Evolutionary conservation across 2,888 invertebrate genomes (phyloP).

Genomic region (Ischnura elegans): DNA sequence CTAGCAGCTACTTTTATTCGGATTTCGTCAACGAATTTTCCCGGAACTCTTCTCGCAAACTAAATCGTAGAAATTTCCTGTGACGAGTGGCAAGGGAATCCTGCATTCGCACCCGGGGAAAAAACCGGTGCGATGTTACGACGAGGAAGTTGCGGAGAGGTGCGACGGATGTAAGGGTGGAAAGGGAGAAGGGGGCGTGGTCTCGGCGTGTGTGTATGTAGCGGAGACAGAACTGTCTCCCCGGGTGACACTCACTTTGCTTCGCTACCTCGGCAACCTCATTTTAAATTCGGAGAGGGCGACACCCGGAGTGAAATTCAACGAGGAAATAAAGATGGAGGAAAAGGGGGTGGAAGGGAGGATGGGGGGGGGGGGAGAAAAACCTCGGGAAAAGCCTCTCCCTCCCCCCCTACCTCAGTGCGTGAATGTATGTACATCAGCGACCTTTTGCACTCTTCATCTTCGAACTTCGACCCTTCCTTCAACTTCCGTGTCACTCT

Average conservation of each 20-base stretch:
- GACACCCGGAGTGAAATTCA: conserved; percentile 41
- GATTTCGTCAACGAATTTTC: no score
- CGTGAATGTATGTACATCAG: background rate
- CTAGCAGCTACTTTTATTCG: no score
- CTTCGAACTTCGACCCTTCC: background rate
- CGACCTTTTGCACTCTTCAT: background rate
- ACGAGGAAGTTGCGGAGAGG: background rate
- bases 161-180: background rate
- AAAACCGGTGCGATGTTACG: no score
- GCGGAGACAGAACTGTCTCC: conserved; percentile 40
- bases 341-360: background rate
- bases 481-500: background rate
- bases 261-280: background rate
- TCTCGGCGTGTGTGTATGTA: no score
- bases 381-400: background rate
- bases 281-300: conserved; percentile 45
- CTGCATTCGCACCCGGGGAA: no score
- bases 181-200: background rate
- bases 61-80: no score
- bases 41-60: no score
- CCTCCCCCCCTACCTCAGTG: background rate
- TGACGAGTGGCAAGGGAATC: no score
- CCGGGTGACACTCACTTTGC: background rate
- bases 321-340: background rate
- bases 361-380: background rate